A percentile compares a stretch with the other conserved stretches of the same genome.
These are phyloP conservation scores for Netelia virgata DNA, from an alignment of 2,888 invertebrate genomes.

Conservation along the genomic window DNA sequence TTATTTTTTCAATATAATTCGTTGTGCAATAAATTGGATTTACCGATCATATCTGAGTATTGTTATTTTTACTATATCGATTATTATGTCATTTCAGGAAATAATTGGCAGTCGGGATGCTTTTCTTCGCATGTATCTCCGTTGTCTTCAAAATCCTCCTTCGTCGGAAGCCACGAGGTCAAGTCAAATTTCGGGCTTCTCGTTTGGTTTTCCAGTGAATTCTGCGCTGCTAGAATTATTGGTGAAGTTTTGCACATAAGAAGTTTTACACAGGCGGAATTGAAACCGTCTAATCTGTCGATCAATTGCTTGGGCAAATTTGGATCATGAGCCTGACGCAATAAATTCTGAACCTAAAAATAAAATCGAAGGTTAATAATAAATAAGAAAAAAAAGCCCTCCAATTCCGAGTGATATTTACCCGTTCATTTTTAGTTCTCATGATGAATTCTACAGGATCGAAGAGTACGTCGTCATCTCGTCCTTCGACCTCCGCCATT, in stretches of 20 bases:
- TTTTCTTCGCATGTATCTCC: constrained; percentile 83
- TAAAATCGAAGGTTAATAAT: constrained; percentile 7
- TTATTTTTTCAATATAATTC: constrained; percentile 27
- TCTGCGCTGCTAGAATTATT: constrained; percentile 92
- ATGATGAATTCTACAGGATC: constrained; percentile 88
- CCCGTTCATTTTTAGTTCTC: constrained; percentile 87
- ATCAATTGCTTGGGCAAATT: constrained; percentile 88
- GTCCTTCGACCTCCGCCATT: constrained; percentile 77
- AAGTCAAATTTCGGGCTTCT: constrained; percentile 77
- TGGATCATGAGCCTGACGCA: constrained; percentile 88
- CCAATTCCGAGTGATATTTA: constrained; percentile 78
- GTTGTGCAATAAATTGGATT: constrained; percentile 32
- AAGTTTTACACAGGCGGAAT: constrained; percentile 90
- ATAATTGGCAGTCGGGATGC: constrained; percentile 81
- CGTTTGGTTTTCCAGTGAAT: constrained; percentile 86
- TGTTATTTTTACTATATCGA: background rate
- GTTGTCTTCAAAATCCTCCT: constrained; percentile 82
- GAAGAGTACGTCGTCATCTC: constrained; percentile 64
- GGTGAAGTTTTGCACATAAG: constrained; percentile 92
- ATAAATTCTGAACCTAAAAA: constrained; percentile 84
- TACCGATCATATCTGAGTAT: background rate
- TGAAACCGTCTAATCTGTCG: constrained; percentile 87
- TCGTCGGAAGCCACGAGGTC: constrained; percentile 81
- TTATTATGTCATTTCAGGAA: constrained; percentile 66
- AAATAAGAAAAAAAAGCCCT: background rate